These are phyloP conservation scores for Procavia capensis DNA, from an alignment of 2,113 vertebrate genomes.

Conservation along the genomic window DNA sequence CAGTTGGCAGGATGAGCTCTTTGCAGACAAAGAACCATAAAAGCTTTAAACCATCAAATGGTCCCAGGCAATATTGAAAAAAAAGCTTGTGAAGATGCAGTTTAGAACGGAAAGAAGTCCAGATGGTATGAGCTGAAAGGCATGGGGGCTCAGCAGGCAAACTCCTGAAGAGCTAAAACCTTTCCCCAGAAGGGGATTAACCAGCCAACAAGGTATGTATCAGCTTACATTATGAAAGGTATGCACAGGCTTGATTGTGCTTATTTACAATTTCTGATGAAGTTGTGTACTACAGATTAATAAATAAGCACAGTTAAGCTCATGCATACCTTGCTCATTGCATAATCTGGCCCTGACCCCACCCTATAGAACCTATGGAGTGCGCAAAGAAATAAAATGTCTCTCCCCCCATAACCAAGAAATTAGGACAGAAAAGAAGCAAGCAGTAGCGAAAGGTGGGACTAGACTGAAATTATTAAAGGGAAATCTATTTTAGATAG, in stretches of 20 bases:
- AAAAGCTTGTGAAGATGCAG: not conserved
- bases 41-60: not conserved
- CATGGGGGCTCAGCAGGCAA: not conserved
- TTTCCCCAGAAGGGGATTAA: too few species aligned
- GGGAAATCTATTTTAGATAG: slow-evolving; percentile 63
- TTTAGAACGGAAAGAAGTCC: not conserved
- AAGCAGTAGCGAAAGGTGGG: not conserved
- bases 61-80: not conserved
- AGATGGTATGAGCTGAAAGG: not conserved
- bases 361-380: not conserved
- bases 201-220: too few species aligned
- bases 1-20: not conserved
- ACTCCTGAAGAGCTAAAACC: not conserved
- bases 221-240: too few species aligned
- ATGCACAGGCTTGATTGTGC: too few species aligned
- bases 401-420: not conserved
- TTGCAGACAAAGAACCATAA: not conserved
- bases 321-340: too few species aligned
- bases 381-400: not conserved
- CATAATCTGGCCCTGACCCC: too few species aligned
- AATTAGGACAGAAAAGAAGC: not conserved
- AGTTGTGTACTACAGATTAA: too few species aligned
- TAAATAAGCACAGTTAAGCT: too few species aligned
- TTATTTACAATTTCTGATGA: too few species aligned
- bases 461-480: slow-evolving; percentile 6